Percentiles rank a stretch among this genome's conserved stretches.
phyloP scores from a whole-genome alignment of 2,113 vertebrate species.

The Rhinolophus sinicus region DNA sequence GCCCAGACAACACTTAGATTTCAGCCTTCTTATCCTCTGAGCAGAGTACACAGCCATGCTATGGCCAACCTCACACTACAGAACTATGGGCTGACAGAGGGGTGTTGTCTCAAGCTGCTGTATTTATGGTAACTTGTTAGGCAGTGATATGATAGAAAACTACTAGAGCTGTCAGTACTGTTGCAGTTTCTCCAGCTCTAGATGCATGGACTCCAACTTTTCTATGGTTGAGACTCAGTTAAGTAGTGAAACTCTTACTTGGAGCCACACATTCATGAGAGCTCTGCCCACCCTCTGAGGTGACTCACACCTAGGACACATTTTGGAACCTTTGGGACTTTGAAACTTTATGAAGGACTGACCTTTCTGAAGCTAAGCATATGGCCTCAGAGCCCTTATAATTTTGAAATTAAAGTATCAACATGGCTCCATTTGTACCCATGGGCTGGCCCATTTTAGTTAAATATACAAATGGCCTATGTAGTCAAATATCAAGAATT shows the following conservation, averaged over 20 bases:
- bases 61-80: not conserved
- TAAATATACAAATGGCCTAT: not conserved
- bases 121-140: not conserved
- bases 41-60: not conserved
- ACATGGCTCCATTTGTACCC: not conserved
- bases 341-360: not conserved
- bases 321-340: not conserved
- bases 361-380: not conserved
- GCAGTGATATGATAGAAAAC: not conserved
- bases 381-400: not conserved
- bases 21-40: not conserved
- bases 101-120: not conserved
- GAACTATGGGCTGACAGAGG: not conserved
- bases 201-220: not conserved
- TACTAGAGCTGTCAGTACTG: too few relatives aligned
- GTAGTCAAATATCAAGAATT: not conserved
- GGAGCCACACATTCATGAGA: not conserved
- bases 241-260: not conserved
- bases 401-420: conserved; percentile 8
- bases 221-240: not conserved
- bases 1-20: not conserved
- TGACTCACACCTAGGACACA: not conserved
- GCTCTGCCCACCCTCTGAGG: not conserved
- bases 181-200: not conserved
- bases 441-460: not conserved